A percentile compares a stretch with the other conserved stretches of the same genome.
Conservation (phyloP, 2,797 vertebrate species). For the Cirrhinus mrigala region DNA sequence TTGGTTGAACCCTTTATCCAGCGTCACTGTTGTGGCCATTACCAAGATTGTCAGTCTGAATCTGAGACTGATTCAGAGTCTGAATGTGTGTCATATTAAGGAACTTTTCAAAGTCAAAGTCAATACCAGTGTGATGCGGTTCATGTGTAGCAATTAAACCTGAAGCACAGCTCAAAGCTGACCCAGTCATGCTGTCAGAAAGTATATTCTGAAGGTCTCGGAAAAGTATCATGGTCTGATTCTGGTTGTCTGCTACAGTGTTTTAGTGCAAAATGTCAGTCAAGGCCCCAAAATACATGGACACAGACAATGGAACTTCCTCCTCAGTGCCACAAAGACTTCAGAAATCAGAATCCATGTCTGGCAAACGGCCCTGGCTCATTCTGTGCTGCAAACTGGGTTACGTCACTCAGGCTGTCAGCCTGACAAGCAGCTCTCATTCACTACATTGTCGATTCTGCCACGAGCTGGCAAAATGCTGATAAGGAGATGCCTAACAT, state of each 20-base stretch:
- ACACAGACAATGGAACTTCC: conserved; percentile 6
- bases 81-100: conserved; percentile 96
- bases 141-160: conserved; percentile 84
- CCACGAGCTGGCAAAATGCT: background rate
- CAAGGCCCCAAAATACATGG: conserved; percentile 85
- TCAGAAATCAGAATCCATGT: conserved; percentile 39
- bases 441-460: background rate
- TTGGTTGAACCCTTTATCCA: conserved; percentile 80
- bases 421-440: background rate
- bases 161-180: conserved; percentile 78
- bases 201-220: conserved; percentile 95
- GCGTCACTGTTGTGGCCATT: conserved; percentile 72
- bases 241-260: conserved; percentile 94
- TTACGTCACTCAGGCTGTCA: conserved; percentile 24
- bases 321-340: background rate
- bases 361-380: background rate
- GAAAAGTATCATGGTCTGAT: conserved; percentile 94
- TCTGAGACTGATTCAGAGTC: conserved; percentile 97
- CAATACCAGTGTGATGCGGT: conserved; percentile 84
- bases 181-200: conserved; percentile 84
- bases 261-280: conserved; percentile 84
- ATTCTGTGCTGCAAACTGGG: conserved; percentile 5
- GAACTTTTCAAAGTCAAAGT: conserved; percentile 98
- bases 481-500: conserved; percentile 1
- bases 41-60: conserved; percentile 86